Evolutionary conservation across 2,888 invertebrate species (phyloP), one percentile per base, ranked within the genome.

Genomic region (Hipparchia sbordonii): DNA sequence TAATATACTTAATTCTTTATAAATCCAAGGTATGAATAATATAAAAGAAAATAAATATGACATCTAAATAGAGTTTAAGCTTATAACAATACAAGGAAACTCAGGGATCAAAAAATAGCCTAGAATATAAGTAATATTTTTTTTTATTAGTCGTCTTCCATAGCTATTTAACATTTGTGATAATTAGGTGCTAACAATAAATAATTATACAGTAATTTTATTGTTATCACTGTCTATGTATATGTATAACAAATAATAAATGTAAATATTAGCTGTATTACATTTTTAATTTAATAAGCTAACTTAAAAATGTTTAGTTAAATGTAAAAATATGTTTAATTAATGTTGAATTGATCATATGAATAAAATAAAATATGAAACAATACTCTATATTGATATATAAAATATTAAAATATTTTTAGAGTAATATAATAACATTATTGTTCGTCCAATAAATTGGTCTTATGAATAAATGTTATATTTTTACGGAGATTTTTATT

Each of bases 381-480:
- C 1, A 33, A 33, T 59, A 59, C 59, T 48, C 48, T 48, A 6
- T 48, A 48, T 48, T 48, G 48, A 6, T 46, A 46, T 6, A 46
- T 46, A 46, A 46, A 46, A 46, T 46, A 6, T 6, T 6, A 46
- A 46, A 46, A 46, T 46, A 46, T 46, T 48, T 48, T 48, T 48
- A 48, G 8, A 1, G 48, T 48, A 48, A 6, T 48, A 48, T 9
- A 8, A 59, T 33, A 23, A 7, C 23, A 57, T n/a, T 56, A 57
- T 23, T 59, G 59, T 59, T 59, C 9, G 59, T 59, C 33, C 33
- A 59, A 33, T 7, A 23, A 59, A 59, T 59, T 1, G 33, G 23
- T 33, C 9, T 39, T 39, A 45, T 72, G 52, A 61, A 61, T 61
- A 61, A 61, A 61, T 61, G 6, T 61, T 61, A 61, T 61, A 61